Base-by-base conservation (phyloP, 2,113 vertebrate genomes). In the Corythoichthys intestinalis region DNA sequence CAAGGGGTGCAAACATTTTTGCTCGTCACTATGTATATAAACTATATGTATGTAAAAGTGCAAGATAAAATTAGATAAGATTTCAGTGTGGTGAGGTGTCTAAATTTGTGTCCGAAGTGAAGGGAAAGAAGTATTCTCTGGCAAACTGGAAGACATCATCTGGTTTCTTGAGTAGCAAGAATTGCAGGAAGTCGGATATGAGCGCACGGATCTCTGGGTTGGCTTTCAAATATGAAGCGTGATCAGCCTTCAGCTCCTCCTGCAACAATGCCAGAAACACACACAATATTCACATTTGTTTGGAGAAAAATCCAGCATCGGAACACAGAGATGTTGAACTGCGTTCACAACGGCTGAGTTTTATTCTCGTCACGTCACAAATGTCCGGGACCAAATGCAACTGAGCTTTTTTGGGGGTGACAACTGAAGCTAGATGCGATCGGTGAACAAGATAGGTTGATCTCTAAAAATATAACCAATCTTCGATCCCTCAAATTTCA, bases 171-270 rank as follows among this genome's bases (percentile, higher is more conserved):
- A 98, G 72, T 17, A 99, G 87, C 70, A 98, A 73, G 46, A 94
- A 93, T 75, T 94, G 94, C 67, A 98, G 80, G 79, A 98, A 99
- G 83, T 98, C 95, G 0, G 93, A 91, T 65, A 96, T 58, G 7
- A 98, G 83, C 0, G 85, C 85, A 14, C 67, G 83, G 63, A 96
- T 86, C 72, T 98, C 95, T 0, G 97, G 96, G 71, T 97, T 95
- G 37, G 90, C 90, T 65, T 85, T 88, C 20, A 95, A 7, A 34
- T 97, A 98, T 0, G 84, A 81, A 17, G 56, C 28, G 7, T 98
- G 92, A 71, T 92, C 90, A 0, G 85, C 88, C 15, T 90, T 92
- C 37, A 98, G 89, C 71, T 94, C 92, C 52, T 94, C 95, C 97
- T 98, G 89, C 35, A 67, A 65, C 53, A 77, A 11, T 0, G 4